phyloP scores from a whole-genome alignment of 1,140 invertebrate species.

The Brachionus sp. region DNA sequence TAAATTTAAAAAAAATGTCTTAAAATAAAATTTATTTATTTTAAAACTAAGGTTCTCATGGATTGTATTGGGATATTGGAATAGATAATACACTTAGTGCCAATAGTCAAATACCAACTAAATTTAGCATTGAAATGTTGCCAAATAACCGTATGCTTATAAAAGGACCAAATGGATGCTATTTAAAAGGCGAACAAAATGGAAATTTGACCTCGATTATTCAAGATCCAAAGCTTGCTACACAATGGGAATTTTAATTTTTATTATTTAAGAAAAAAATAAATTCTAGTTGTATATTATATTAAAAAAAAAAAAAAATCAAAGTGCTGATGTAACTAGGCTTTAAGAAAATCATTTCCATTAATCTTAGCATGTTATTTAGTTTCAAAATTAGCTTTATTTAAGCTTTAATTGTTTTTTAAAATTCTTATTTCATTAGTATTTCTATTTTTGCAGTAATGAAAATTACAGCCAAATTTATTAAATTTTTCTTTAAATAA shows the following conservation, averaged over 20 bases:
- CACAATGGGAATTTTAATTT: slow-evolving; percentile 75
- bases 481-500: neutral
- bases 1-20: neutral
- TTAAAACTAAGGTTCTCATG: slow-evolving; percentile 38
- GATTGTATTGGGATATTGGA: slow-evolving; percentile 70
- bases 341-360: neutral
- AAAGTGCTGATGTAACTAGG: neutral
- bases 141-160: slow-evolving; percentile 84
- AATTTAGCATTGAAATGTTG: slow-evolving; percentile 80
- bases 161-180: slow-evolving; percentile 71
- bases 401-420: neutral
- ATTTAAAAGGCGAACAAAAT: slow-evolving; percentile 87
- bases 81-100: slow-evolving; percentile 75
- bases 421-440: neutral
- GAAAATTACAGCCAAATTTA: neutral
- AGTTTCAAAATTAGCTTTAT: neutral
- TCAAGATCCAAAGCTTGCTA: slow-evolving; percentile 71
- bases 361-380: neutral
- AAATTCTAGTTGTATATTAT: neutral
- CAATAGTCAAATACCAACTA: slow-evolving; percentile 77
- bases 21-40: neutral
- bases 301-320: neutral
- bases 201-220: slow-evolving; percentile 80
- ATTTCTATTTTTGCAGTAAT: neutral
- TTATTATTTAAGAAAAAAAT: neutral